Percentiles rank a stretch among this genome's conserved stretches.
phyloP scores from a whole-genome alignment of 1,140 invertebrate species.

The Habropoda laboriosa region DNA sequence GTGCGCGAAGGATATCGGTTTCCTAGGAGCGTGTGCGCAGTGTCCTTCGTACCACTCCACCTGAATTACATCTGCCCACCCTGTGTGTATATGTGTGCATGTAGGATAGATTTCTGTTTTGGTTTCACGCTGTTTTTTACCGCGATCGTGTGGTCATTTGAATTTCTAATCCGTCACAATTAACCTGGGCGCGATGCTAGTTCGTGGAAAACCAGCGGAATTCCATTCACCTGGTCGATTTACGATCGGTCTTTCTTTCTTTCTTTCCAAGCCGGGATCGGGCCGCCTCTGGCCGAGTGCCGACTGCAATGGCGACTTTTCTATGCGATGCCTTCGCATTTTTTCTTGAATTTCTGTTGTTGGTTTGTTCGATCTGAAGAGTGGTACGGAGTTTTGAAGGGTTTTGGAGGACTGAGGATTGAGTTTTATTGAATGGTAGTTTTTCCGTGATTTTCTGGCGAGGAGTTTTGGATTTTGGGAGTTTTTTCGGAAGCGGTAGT shows the following conservation, averaged over 20 bases:
- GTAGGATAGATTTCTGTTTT: too few species aligned
- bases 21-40: neutral
- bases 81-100: too few species aligned
- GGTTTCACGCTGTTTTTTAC: too few species aligned
- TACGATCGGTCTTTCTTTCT: slow-evolving; percentile 10
- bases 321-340: neutral
- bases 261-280: neutral
- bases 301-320: neutral
- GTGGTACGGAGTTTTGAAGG: too few species aligned
- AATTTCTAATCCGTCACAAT: slow-evolving; percentile 43
- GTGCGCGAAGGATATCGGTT: slow-evolving; percentile 24
- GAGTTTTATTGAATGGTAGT: too few species aligned
- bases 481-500: too few species aligned
- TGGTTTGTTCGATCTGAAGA: too few species aligned
- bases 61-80: neutral
- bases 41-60: neutral
- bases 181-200: slow-evolving; percentile 2
- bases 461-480: too few species aligned
- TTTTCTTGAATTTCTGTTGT: too few species aligned
- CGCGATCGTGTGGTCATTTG: neutral
- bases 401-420: too few species aligned
- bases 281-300: neutral
- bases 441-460: neutral
- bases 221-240: slow-evolving; percentile 30
- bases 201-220: slow-evolving; percentile 24